Percentiles rank a stretch among this genome's conserved stretches.
Conservation (phyloP, 2,113 vertebrate species). For the Psammodynastes pulverulentus region DNA sequence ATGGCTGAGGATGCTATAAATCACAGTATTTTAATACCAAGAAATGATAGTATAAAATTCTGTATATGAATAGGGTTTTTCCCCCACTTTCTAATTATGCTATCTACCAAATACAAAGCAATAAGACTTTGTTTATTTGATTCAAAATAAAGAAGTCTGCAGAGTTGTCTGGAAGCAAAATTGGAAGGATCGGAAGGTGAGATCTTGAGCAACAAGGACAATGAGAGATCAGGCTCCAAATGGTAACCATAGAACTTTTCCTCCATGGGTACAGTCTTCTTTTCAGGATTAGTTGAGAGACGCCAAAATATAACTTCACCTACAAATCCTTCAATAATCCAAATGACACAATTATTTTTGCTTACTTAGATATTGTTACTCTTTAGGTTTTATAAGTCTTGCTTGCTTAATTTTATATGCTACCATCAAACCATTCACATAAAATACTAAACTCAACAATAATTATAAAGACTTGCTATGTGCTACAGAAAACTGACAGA, state of each 20-base stretch:
- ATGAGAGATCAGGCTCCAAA: not conserved
- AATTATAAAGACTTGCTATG: not conserved
- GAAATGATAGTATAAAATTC: not conserved
- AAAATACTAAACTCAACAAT: not conserved
- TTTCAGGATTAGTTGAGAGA: not conserved
- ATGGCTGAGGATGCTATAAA: not conserved
- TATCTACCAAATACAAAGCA: not conserved
- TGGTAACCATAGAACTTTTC: not conserved
- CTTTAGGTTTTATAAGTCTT: not conserved
- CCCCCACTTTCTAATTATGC: not conserved
- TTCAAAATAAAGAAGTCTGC: not conserved
- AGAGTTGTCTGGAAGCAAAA: not conserved
- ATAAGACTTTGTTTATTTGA: not conserved
- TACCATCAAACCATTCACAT: not conserved
- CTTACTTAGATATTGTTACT: not conserved
- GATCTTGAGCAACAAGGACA: not conserved
- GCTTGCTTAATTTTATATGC: not conserved
- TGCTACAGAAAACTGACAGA: constrained; percentile 23
- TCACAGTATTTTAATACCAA: not conserved
- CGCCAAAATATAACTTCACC: not conserved
- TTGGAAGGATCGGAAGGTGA: not conserved
- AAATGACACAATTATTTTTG: not conserved
- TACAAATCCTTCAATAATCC: not conserved
- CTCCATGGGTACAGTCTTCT: not conserved
- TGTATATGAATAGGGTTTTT: not conserved